Evolutionary conservation across 2,113 vertebrate species (phyloP).

Genomic region (Phycodurus eques): DNA sequence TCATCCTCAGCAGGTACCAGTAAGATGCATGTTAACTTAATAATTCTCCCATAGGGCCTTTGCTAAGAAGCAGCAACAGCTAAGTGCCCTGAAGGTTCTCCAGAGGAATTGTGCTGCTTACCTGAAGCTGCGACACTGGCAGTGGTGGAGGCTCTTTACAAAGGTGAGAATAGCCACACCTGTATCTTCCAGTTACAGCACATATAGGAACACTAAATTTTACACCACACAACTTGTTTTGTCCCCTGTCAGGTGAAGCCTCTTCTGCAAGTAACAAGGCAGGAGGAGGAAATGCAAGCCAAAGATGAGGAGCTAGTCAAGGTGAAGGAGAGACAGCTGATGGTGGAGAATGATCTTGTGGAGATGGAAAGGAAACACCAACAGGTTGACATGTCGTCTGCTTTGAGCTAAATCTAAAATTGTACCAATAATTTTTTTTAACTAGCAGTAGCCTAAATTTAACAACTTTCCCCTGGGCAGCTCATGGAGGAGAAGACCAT

Average conservation of each 20-base stretch:
- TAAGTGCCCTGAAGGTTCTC: constrained; percentile 93
- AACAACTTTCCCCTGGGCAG: constrained; percentile 47
- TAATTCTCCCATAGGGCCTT: constrained; percentile 79
- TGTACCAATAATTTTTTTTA: background rate
- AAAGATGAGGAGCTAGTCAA: constrained; percentile 96
- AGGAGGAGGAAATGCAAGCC: constrained; percentile 95
- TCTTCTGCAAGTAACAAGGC: constrained; percentile 95
- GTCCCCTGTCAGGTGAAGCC: constrained; percentile 85
- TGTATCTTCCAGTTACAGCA: background rate
- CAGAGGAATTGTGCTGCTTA: constrained; percentile 98
- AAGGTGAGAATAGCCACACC: constrained; percentile 74
- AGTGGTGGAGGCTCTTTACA: constrained; percentile 99
- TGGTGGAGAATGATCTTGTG: constrained; percentile 91
- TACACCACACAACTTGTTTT: background rate
- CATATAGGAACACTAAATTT: background rate
- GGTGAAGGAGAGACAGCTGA: constrained; percentile 93
- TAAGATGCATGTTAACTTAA: background rate
- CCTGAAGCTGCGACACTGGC: constrained; percentile 95
- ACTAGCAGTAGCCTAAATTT: background rate
- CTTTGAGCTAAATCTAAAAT: background rate
- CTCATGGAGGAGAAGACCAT: constrained; percentile 96
- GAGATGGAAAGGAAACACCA: constrained; percentile 97
- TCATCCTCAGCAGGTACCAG: background rate
- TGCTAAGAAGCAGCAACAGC: constrained; percentile 94
- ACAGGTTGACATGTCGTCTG: constrained; percentile 73